Evolutionary conservation across 2,888 invertebrate species (phyloP).

Genomic region (Tachina grossa): DNA sequence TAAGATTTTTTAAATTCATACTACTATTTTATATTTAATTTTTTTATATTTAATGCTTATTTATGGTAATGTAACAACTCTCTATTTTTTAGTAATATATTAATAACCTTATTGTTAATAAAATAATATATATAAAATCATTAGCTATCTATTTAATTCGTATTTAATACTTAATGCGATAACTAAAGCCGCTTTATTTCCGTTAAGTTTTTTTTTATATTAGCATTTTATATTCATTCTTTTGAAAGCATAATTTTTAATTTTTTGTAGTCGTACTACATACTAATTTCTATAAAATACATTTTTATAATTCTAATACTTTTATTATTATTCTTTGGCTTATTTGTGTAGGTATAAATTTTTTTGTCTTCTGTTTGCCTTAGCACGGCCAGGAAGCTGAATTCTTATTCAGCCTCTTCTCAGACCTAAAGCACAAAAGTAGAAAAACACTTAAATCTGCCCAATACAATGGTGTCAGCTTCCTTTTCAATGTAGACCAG

Average conservation of each 20-base stretch:
- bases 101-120: neutral
- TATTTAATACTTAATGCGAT: constrained; percentile 1
- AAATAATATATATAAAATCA: neutral
- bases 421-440: constrained; percentile 3
- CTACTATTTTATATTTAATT: too few relatives aligned
- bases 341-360: constrained; percentile 2
- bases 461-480: constrained; percentile 53
- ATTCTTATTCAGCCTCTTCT: neutral
- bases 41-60: neutral
- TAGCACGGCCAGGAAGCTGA: constrained; percentile 23
- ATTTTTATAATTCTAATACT: constrained; percentile 41
- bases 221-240: constrained; percentile 15
- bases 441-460: constrained; percentile 23
- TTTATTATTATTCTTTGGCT: constrained; percentile 34
- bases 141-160: constrained; percentile 1
- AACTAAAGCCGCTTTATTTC: neutral
- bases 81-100: neutral
- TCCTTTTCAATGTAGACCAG: constrained; percentile 39
- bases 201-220: constrained; percentile 11
- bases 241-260: constrained; percentile 24
- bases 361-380: neutral
- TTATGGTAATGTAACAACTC: neutral
- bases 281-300: constrained; percentile 24
- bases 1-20: too few relatives aligned
- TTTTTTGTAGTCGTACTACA: constrained; percentile 2